Evolutionary conservation across 1,140 invertebrate species (phyloP), one percentile per base, ranked within the genome.

Genomic region (Orius insidiosus): DNA sequence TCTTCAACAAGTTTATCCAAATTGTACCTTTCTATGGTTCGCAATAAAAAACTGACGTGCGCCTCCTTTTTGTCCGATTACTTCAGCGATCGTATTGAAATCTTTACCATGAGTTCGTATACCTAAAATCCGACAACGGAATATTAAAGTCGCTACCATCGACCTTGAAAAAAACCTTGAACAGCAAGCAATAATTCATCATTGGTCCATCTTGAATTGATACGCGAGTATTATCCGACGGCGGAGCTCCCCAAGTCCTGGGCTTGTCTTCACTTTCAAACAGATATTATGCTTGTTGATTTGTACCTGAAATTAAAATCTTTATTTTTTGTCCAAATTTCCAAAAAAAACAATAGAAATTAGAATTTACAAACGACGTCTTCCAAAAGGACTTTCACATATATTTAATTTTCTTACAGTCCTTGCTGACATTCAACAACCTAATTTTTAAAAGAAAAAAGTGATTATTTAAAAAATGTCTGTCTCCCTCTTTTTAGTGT

Each of bases 51-150:
- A 46, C 85, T 75, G 11, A 96, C 70, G 61, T 96, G 90, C 31
- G 78, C 75, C 62, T 95, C 89, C 2, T 92, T 67, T 97, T 97
- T 16, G 89, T 96, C 43, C 86, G 49, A 97, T 78, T 4, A 92
- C 78, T 63, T 96, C 89, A 10, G 92, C 87, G 50, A 97, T 95
- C 15, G 86, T 85, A 63, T 85, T 79, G 66, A 93, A 96, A 63
- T 96, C 84, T 67, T 89, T 93, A 55, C 93, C 93, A 66, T 89
- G 95, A 62, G 90, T 89, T 37, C 87, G 71, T 31, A 96, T 78
- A 46, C 71, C 73, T 75, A 42, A 34, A 45, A 46, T 36, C 46
- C 14, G 46, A 32, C 45, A 32, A 34, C 30, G 48, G 32, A 33
- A 13, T 33, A 6, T 30, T 50, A 35, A 18, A 19, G 10, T 16